Conservation (phyloP, 2,113 vertebrate species). For the Myrmecophaga tridactyla region DNA sequence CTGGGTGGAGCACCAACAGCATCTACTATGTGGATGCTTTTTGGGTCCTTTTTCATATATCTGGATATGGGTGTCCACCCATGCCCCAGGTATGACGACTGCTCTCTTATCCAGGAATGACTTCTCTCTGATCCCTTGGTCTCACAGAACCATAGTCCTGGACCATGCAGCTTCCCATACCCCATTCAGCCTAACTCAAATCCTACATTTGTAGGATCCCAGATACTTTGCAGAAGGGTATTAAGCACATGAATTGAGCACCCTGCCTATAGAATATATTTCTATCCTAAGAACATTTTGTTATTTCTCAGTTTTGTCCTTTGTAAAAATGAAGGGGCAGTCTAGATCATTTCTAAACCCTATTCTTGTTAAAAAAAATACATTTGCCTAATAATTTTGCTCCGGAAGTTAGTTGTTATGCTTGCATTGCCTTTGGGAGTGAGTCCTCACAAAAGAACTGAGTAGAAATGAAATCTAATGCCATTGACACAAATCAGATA, state of each 20-base stretch:
- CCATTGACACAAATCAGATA: neutral
- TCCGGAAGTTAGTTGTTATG: conserved; percentile 33
- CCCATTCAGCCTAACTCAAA: neutral
- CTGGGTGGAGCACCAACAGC: neutral
- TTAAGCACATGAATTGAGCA: neutral
- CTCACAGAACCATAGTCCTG: neutral
- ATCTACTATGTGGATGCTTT: neutral
- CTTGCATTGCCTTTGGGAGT: neutral
- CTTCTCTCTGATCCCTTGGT: neutral
- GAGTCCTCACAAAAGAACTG: neutral
- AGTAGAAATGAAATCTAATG: conserved; percentile 39
- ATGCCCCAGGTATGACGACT: neutral
- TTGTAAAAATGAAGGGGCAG: neutral
- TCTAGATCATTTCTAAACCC: conserved; percentile 25
- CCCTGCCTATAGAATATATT: neutral
- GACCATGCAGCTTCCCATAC: neutral
- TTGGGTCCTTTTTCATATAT: neutral
- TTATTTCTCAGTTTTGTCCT: neutral
- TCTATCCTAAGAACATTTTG: conserved; percentile 23
- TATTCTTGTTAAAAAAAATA: conserved; percentile 35
- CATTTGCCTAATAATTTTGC: conserved; percentile 40
- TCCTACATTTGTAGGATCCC: neutral
- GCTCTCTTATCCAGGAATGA: neutral
- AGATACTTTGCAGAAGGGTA: neutral
- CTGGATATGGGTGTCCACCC: neutral